These are phyloP conservation scores for Glaucidium brasilianum DNA, from an alignment of 2,113 vertebrate genomes.

Conservation along the genomic window DNA sequence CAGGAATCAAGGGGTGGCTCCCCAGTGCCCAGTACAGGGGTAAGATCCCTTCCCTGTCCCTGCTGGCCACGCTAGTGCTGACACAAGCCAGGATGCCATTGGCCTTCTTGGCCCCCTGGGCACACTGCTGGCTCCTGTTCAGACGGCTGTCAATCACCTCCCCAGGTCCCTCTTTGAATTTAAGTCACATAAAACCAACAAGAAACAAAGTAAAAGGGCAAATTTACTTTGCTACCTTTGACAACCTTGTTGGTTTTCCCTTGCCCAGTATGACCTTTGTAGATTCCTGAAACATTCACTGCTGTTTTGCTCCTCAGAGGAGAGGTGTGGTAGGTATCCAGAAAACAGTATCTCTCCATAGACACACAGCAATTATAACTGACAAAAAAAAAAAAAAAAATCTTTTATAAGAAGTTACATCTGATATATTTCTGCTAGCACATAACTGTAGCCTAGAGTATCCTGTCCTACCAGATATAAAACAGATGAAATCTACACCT, in stretches of 20 bases:
- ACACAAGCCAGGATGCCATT: no score
- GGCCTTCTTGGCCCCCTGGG: no score
- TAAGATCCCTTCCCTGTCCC: no score
- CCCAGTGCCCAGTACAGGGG: no score
- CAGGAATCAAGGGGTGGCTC: no score
- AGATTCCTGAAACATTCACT: not conserved
- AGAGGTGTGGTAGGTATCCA: not conserved
- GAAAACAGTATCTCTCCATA: not conserved
- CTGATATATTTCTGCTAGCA: not conserved
- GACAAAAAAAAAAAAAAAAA: not conserved
- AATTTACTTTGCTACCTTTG: not conserved
- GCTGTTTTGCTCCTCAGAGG: not conserved
- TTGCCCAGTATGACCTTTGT: rapidly evolving
- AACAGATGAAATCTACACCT: not conserved
- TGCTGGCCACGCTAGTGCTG: no score
- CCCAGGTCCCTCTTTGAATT: not conserved
- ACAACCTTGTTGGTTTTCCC: not conserved
- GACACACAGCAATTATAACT: not conserved
- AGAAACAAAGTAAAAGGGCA: not conserved
- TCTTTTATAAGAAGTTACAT: not conserved
- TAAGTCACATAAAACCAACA: not conserved
- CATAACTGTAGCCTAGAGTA: not conserved
- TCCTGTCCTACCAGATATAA: not conserved
- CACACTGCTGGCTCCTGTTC: no score
- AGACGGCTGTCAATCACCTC: no score